Conservation (phyloP, 2,113 vertebrate species). For the Perca schrenkii region DNA sequence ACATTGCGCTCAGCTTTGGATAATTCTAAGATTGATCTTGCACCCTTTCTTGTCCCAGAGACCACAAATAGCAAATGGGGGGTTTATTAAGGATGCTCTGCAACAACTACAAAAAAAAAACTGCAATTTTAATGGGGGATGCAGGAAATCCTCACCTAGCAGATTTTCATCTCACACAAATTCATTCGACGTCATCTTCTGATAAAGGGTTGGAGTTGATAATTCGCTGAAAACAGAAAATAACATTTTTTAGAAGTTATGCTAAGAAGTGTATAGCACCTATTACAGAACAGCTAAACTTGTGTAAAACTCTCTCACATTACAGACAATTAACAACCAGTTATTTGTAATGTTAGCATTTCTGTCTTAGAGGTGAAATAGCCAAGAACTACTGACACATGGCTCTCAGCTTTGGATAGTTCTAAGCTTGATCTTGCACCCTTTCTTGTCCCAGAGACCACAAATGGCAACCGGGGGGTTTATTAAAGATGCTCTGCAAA, state of each 20-base stretch:
- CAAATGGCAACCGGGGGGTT: conserved; percentile 72
- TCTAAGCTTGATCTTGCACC: conserved; percentile 83
- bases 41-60: conserved; percentile 83
- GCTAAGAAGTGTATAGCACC: too few relatives aligned
- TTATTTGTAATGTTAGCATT: not conserved
- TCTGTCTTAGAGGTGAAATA: conserved; percentile 85
- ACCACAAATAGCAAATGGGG: conserved; percentile 65
- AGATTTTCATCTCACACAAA: conserved; percentile 3
- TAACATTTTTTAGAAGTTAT: conserved; percentile 16
- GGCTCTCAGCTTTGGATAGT: conserved; percentile 79
- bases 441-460: conserved; percentile 81
- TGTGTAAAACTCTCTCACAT: not conserved
- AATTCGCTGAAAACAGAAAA: conserved; percentile 87
- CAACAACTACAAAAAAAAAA: not conserved
- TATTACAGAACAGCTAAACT: not conserved
- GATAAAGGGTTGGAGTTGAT: conserved; percentile 89
- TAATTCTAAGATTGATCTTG: conserved; percentile 81
- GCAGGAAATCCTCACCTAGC: not conserved
- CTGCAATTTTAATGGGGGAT: not conserved
- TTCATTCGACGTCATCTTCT: conserved; percentile 93
- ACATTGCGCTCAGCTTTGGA: conserved; percentile 78
- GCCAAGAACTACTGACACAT: conserved; percentile 58
- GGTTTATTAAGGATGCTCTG: conserved; percentile 81
- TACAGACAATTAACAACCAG: not conserved
- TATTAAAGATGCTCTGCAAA: conserved; percentile 73